Percentiles rank a stretch among this genome's conserved stretches.
phyloP scores from a whole-genome alignment of 2,113 vertebrate genomes.

The Phyllostomus discolor region DNA sequence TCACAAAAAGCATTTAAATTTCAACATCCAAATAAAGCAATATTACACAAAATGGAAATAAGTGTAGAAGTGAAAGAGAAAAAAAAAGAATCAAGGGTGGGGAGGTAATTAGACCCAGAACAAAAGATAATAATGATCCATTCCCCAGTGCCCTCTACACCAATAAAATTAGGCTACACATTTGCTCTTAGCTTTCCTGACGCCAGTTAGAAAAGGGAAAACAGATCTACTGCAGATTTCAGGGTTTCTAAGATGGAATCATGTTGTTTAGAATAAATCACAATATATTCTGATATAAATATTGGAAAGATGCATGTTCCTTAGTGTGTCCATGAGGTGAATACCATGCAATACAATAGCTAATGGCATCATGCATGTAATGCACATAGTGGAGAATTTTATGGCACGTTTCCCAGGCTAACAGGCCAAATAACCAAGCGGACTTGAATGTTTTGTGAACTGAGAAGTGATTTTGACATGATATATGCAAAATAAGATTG shows the following conservation, averaged over 20 bases:
- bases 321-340: background rate
- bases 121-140: background rate
- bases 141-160: background rate
- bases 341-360: background rate
- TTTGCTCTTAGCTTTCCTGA: background rate
- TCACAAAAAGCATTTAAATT: background rate
- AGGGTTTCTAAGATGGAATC: background rate
- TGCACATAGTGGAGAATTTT: background rate
- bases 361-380: background rate
- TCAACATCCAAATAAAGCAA: background rate
- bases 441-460: background rate
- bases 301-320: background rate
- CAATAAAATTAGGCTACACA: background rate
- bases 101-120: background rate
- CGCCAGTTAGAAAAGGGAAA: background rate
- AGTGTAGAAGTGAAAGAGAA: background rate
- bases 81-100: background rate
- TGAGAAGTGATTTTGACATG: background rate
- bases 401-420: background rate
- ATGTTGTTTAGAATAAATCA: background rate
- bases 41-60: background rate
- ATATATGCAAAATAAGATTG: background rate
- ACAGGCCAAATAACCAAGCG: background rate
- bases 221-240: background rate
- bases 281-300: background rate